Conservation (phyloP, 2,888 invertebrate species). For the Osedax frankpressi region DNA sequence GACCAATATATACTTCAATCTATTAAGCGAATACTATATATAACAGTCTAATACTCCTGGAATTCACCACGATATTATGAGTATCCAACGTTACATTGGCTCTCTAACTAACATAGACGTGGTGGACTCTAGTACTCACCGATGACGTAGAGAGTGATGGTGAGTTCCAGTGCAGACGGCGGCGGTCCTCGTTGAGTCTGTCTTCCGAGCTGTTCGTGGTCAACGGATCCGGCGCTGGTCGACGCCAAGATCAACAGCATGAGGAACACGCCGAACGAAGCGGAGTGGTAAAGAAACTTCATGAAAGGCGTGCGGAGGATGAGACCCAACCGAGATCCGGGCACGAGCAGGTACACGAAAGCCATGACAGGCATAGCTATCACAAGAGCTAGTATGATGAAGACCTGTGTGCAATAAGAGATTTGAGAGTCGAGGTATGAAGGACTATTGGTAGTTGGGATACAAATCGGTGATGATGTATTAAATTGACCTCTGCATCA, state of each 20-base stretch:
- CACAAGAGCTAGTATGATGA: slow-evolving; percentile 46
- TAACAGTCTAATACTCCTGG: too few relatives aligned
- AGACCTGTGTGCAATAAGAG: slow-evolving; percentile 32
- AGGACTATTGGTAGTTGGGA: too few relatives aligned
- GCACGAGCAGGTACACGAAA: slow-evolving; percentile 49
- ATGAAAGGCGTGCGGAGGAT: slow-evolving; percentile 51
- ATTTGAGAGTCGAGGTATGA: not conserved
- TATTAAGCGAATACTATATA: too few relatives aligned
- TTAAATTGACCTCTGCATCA: too few relatives aligned
- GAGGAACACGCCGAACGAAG: slow-evolving; percentile 51
- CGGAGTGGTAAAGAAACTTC: slow-evolving; percentile 53
- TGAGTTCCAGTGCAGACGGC: slow-evolving; percentile 49
- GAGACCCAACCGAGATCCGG: slow-evolving; percentile 48
- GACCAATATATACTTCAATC: too few relatives aligned
- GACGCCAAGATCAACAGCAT: slow-evolving; percentile 49
- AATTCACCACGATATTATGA: too few relatives aligned
- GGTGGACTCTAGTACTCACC: too few relatives aligned
- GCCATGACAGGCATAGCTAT: slow-evolving; percentile 49
- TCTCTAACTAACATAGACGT: too few relatives aligned
- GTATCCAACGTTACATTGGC: too few relatives aligned
- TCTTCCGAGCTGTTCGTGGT: slow-evolving; percentile 34
- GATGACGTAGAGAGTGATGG: slow-evolving; percentile 50
- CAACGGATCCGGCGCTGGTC: slow-evolving; percentile 37
- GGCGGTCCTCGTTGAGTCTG: slow-evolving; percentile 47
- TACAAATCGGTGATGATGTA: too few relatives aligned